These are phyloP conservation scores for Bufo gargarizans DNA, from an alignment of 2,113 vertebrate species.

Conservation along the genomic window DNA sequence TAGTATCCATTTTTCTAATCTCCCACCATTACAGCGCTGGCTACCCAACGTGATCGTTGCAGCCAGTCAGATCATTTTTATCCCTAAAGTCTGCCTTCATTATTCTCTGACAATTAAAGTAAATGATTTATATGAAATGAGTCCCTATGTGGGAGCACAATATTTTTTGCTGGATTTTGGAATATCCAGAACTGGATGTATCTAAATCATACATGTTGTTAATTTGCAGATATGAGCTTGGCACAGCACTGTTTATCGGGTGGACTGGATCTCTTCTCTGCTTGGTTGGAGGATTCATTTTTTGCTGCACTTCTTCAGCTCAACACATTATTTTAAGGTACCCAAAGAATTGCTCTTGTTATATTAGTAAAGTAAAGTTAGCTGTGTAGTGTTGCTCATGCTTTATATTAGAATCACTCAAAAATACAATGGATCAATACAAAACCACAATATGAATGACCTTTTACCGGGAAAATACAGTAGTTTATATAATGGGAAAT, in stretches of 20 bases:
- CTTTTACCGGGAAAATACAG: too few relatives aligned
- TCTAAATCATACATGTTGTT: slow-evolving; percentile 14
- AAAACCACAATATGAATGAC: too few relatives aligned
- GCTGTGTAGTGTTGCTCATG: not conserved
- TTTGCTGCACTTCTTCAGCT: slow-evolving; percentile 78
- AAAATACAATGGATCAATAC: too few relatives aligned
- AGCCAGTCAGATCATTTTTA: too few relatives aligned
- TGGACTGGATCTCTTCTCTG: slow-evolving; percentile 92
- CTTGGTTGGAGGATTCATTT: slow-evolving; percentile 81
- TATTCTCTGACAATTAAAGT: too few relatives aligned
- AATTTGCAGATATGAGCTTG: slow-evolving; percentile 86
- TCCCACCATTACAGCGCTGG: too few relatives aligned
- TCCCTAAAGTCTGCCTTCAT: too few relatives aligned
- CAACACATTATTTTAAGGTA: slow-evolving; percentile 77
- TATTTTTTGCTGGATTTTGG: not conserved
- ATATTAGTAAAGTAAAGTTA: not conserved
- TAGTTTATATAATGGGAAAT: too few relatives aligned
- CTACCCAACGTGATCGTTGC: too few relatives aligned
- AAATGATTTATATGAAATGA: too few relatives aligned
- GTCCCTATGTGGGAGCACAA: too few relatives aligned
- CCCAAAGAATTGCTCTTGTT: not conserved
- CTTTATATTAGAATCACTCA: not conserved
- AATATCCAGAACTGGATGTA: not conserved
- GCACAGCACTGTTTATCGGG: slow-evolving; percentile 90
- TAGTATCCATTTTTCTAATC: too few relatives aligned